Conservation (phyloP, 2,797 vertebrate genomes). For the Myoxocephalus aenaeus region DNA sequence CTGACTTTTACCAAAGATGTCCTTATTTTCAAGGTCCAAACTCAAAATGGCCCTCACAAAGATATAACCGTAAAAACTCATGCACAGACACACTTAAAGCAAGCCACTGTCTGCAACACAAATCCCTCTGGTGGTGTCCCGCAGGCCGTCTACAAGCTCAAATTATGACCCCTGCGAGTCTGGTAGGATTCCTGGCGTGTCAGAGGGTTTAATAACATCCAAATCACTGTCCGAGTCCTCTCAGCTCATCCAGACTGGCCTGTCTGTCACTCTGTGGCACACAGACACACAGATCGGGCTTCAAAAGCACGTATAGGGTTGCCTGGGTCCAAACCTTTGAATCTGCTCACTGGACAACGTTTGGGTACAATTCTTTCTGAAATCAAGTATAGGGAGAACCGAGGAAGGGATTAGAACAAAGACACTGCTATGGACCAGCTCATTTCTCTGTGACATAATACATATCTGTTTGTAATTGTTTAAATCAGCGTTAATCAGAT, state of each 20-base stretch:
- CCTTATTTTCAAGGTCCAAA: not conserved
- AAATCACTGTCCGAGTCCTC: slow-evolving; percentile 55
- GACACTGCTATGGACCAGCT: slow-evolving; percentile 26
- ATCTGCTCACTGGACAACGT: not conserved
- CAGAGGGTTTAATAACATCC: slow-evolving; percentile 72
- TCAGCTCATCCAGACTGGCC: slow-evolving; percentile 49
- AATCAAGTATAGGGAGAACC: slow-evolving; percentile 1
- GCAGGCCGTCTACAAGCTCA: slow-evolving; percentile 59
- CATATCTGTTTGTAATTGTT: not conserved
- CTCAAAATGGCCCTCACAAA: slow-evolving; percentile 11
- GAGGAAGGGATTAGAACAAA: slow-evolving; percentile 22
- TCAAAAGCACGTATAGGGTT: slow-evolving; percentile 19
- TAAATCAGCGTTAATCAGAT: not conserved
- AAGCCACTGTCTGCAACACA: slow-evolving; percentile 18
- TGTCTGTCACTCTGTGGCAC: slow-evolving; percentile 56
- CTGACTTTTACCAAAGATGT: not conserved
- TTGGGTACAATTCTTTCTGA: not conserved
- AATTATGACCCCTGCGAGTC: slow-evolving; percentile 66
- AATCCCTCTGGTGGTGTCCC: slow-evolving; percentile 42
- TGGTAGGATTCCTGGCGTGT: slow-evolving; percentile 74
- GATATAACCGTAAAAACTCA: slow-evolving; percentile 4
- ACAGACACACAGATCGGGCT: slow-evolving; percentile 39
- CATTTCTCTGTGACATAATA: not conserved
- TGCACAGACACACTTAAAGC: slow-evolving; percentile 5
- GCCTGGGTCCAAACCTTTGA: not conserved